Evolutionary conservation across 2,113 vertebrate species (phyloP).

Genomic region (Bubo blakistoni): DNA sequence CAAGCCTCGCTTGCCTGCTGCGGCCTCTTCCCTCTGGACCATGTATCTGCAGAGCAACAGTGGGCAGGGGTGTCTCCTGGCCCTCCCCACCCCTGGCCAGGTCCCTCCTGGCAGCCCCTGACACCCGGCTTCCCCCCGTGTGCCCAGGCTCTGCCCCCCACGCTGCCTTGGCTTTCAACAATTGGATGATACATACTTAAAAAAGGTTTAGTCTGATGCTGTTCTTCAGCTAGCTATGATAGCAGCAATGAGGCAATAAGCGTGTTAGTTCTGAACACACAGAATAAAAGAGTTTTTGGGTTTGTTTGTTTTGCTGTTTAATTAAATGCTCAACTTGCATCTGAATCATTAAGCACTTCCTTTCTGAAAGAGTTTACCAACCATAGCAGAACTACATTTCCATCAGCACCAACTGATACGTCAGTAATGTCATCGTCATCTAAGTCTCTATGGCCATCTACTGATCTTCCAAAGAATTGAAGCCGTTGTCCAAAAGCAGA

Average conservation of each 20-base stretch:
- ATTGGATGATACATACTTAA: background rate
- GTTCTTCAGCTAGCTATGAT: background rate
- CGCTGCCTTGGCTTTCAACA: background rate
- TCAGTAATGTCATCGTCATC: constrained; percentile 85
- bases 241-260: background rate
- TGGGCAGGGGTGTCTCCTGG: background rate
- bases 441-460: constrained; percentile 84
- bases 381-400: constrained; percentile 89
- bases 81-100: background rate
- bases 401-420: constrained; percentile 85
- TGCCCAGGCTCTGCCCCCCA: background rate
- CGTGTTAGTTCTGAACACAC: background rate
- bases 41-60: background rate
- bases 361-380: constrained; percentile 64
- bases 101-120: background rate
- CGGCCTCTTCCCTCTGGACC: background rate
- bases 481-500: constrained; percentile 76
- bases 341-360: background rate
- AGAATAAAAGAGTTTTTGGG: background rate
- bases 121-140: fast-evolving
- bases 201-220: background rate
- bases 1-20: background rate
- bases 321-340: background rate
- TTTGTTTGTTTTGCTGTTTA: background rate
- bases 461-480: constrained; percentile 87